Evolutionary conservation across 2,113 vertebrate species (phyloP), one percentile per base, ranked within the genome.

Genomic region (Cyphomyrus plagiostoma): DNA sequence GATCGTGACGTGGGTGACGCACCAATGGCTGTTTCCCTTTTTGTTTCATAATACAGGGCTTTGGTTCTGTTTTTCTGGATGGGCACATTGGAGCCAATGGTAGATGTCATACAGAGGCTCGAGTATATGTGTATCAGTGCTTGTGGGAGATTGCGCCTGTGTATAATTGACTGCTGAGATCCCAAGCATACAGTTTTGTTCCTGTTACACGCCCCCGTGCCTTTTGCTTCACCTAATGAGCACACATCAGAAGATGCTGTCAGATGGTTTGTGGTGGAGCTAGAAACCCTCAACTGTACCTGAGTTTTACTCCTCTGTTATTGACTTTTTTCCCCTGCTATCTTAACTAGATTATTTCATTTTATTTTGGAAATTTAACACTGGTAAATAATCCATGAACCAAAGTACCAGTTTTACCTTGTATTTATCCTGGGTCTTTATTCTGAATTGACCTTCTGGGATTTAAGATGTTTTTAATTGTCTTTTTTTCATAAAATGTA

Each of bases 1-100:
- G 80, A 6, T 82, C 89, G 89, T 53, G 56, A 45, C 53, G 74
- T 58, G 8, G n/a, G 87, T 88, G 90, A 35, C 82, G 50, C 88
- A 15, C 58, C 86, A 26, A 15, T 88, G 7, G 50, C 49, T 83
- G 82, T 77, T 91, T 62, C 11, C 52, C 15, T 46, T 83, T 88
- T 56, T 84, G 77, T 87, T 90, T 86, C 10, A 10, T 53, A 52
- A 46, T 50, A 26, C 5, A 3, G 50, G 85, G 0, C 50, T 87
- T 42, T 7, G 17, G 49, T 52, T 52, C 50, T 87, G 1, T 3
- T 26, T 49, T 23, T 26, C n/a, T 85, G 83, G 48, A 4, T 49
- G 48, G 83, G 50, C 48, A 13, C 19, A 26, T 74, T 49, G 17
- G 26, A 88, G 9, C n/a, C 4, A 26, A 50, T 39, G 45, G 48